Evolutionary conservation across 1,140 invertebrate genomes (phyloP).

Genomic region (Charaxes varanes): DNA sequence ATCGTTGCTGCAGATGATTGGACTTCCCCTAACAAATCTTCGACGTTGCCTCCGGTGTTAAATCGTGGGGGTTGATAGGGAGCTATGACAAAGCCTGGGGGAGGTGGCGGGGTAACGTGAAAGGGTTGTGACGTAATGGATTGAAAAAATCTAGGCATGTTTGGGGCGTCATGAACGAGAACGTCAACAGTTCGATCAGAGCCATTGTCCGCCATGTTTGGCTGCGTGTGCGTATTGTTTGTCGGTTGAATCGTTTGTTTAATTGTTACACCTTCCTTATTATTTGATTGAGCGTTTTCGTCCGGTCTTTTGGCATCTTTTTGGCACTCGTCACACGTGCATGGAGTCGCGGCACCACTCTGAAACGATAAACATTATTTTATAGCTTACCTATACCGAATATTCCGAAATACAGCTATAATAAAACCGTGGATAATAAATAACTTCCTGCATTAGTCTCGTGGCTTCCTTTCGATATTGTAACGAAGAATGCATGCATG

Average conservation of each 20-base stretch:
- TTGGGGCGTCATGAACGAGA: constrained; percentile 52
- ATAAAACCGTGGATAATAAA: constrained; percentile 5
- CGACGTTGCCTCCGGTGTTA: constrained; percentile 65
- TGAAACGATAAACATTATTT: constrained; percentile 36
- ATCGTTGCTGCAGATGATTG: constrained; percentile 47
- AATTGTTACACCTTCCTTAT: constrained; percentile 16
- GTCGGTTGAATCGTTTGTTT: constrained; percentile 28
- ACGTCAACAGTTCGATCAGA: constrained; percentile 56
- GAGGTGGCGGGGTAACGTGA: constrained; percentile 45
- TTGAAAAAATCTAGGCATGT: constrained; percentile 58
- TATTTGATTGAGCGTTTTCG: constrained; percentile 16
- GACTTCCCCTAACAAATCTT: constrained; percentile 64
- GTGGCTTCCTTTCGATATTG: background rate
- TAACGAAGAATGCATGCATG: constrained; percentile 1
- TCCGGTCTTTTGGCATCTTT: constrained; percentile 32
- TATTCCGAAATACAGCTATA: background rate
- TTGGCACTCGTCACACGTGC: constrained; percentile 62
- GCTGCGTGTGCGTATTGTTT: constrained; percentile 28
- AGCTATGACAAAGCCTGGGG: constrained; percentile 56
- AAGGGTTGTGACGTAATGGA: constrained; percentile 51
- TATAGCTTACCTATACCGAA: constrained; percentile 3
- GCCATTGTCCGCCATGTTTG: constrained; percentile 30
- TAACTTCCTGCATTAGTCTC: background rate
- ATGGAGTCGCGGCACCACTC: constrained; percentile 57
- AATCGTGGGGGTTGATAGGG: constrained; percentile 54